Percentiles rank a stretch among this genome's conserved stretches.
phyloP scores from a whole-genome alignment of 2,888 invertebrate genomes.

The Xanthorhoe designata region DNA sequence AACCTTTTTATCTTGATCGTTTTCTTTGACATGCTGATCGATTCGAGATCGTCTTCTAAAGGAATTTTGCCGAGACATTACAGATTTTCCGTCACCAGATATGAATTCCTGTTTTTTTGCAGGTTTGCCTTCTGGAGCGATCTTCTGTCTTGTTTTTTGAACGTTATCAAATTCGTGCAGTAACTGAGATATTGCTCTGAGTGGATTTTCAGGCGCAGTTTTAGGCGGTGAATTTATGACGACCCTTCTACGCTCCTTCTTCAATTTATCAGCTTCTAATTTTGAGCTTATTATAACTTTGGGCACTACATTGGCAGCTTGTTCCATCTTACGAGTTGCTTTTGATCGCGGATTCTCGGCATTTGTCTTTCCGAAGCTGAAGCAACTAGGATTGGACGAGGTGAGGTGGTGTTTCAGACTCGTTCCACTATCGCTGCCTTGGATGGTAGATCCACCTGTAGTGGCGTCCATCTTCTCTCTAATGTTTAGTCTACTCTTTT shows the following conservation, averaged over 20 bases:
- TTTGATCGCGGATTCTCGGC: slow-evolving; percentile 32
- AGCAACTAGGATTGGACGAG: slow-evolving; percentile 62
- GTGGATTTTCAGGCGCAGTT: slow-evolving; percentile 60
- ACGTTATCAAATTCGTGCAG: slow-evolving; percentile 72
- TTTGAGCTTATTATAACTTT: slow-evolving; percentile 72
- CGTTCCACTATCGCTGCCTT: slow-evolving; percentile 68
- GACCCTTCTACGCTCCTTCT: slow-evolving; percentile 54
- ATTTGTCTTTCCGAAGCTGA: slow-evolving; percentile 59
- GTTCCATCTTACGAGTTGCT: slow-evolving; percentile 44
- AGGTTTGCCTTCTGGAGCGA: slow-evolving; percentile 50
- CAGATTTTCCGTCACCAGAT: slow-evolving; percentile 48
- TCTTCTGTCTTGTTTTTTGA: slow-evolving; percentile 63
- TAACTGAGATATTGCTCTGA: slow-evolving; percentile 75
- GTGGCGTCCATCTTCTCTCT: slow-evolving; percentile 37
- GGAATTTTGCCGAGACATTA: slow-evolving; percentile 45
- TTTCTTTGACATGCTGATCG: slow-evolving; percentile 54
- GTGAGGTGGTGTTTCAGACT: slow-evolving; percentile 65
- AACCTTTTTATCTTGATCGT: slow-evolving; percentile 43
- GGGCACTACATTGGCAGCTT: slow-evolving; percentile 52
- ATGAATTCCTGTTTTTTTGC: slow-evolving; percentile 54
- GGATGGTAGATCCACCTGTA: slow-evolving; percentile 49
- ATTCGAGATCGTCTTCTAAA: slow-evolving; percentile 54
- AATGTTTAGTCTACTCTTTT: slow-evolving; percentile 42
- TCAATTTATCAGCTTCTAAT: slow-evolving; percentile 53
- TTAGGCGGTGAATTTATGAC: slow-evolving; percentile 45